Evolutionary conservation across 2,113 vertebrate genomes (phyloP).

Genomic region (Pelusios castaneus): DNA sequence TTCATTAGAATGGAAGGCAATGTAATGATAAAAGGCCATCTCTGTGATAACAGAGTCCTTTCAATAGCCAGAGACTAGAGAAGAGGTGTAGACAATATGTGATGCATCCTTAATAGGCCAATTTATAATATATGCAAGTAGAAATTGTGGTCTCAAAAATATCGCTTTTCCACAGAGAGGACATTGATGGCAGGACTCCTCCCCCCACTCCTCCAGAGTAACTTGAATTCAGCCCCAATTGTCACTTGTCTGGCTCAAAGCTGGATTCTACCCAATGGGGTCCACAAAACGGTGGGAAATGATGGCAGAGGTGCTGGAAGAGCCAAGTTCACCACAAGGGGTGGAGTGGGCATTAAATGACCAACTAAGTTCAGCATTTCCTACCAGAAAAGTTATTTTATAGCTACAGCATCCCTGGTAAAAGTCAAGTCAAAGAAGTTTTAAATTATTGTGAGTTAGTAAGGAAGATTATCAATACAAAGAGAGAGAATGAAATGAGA

Average conservation of each 20-base stretch:
- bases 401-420: not conserved
- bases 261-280: not conserved
- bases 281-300: not conserved
- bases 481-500: not conserved
- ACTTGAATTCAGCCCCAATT: not conserved
- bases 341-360: not conserved
- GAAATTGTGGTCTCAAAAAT: not conserved
- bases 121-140: not conserved
- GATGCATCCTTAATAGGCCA: not conserved
- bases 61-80: not conserved
- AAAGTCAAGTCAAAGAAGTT: not conserved
- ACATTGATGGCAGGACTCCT: not conserved
- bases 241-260: not conserved
- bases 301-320: not conserved
- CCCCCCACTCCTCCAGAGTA: accelerated
- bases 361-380: accelerated
- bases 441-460: not conserved
- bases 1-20: not conserved
- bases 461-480: not conserved
- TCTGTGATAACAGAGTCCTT: not conserved
- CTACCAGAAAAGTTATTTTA: not conserved
- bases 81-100: not conserved
- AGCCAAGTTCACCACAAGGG: not conserved
- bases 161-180: not conserved
- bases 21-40: not conserved